These are phyloP conservation scores for Cerceris ruficornis DNA, from an alignment of 2,888 invertebrate genomes.

Conservation along the genomic window DNA sequence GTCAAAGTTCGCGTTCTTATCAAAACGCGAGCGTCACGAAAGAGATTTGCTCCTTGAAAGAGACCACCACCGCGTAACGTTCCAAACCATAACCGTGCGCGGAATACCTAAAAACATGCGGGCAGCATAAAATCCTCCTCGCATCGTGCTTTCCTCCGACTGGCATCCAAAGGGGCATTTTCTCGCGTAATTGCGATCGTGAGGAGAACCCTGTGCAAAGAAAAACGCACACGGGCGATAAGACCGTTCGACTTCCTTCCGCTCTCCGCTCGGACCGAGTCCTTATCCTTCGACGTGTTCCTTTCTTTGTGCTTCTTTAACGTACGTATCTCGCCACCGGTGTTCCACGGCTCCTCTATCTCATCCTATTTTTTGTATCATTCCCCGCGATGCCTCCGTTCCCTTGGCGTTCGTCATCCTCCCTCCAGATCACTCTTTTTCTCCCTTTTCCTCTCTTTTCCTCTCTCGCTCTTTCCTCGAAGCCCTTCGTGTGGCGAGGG, in stretches of 20 bases:
- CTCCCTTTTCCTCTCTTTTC: slow-evolving; percentile 48
- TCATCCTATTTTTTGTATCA: slow-evolving; percentile 64
- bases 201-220: neutral
- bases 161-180: neutral
- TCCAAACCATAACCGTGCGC: slow-evolving; percentile 1
- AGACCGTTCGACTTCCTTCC: neutral
- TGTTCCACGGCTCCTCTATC: slow-evolving; percentile 32
- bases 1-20: too few species aligned
- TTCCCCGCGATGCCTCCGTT: slow-evolving; percentile 39
- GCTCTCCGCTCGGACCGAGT: too few species aligned
- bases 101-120: neutral
- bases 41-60: neutral
- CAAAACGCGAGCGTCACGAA: neutral
- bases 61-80: neutral
- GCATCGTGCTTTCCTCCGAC: neutral
- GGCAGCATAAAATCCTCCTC: neutral
- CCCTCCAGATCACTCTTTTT: slow-evolving; percentile 19
- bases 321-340: slow-evolving; percentile 40
- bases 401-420: slow-evolving; percentile 49
- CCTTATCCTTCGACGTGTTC: neutral
- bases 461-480: slow-evolving; percentile 52
- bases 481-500: slow-evolving; percentile 67
- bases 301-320: neutral
- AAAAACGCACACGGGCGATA: neutral
- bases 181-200: neutral